These are phyloP conservation scores for Pseudachorutes palmiensis DNA, from an alignment of 1,140 invertebrate species.

Conservation along the genomic window DNA sequence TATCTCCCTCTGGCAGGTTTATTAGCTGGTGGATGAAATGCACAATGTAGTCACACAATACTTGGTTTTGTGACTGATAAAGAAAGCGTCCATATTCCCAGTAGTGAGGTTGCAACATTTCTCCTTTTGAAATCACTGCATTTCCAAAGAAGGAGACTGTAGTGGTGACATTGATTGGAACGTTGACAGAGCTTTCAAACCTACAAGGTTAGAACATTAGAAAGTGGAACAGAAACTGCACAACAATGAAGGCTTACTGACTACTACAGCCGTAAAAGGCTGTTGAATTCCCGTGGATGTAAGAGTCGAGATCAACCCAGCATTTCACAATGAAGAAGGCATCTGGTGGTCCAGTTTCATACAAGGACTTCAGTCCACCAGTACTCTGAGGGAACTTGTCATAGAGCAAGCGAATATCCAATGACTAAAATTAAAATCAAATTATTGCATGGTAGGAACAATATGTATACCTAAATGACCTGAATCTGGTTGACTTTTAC, in stretches of 20 bases:
- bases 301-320: background rate
- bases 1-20: background rate
- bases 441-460: background rate
- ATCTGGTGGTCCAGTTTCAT: background rate
- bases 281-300: background rate
- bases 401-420: background rate
- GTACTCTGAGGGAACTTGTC: background rate
- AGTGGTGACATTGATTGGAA: background rate
- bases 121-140: background rate
- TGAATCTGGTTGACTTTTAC: no score
- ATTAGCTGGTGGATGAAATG: background rate
- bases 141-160: background rate
- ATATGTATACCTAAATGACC: no score
- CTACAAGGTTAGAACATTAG: background rate
- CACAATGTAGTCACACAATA: background rate
- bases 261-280: background rate
- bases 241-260: background rate
- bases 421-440: background rate
- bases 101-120: background rate
- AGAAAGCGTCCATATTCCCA: background rate
- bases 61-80: background rate
- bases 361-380: background rate
- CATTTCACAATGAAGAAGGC: background rate
- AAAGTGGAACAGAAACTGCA: background rate
- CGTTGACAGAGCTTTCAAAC: background rate